These are phyloP conservation scores for Rhopilema esculentum DNA, from an alignment of 30 jellyfish, hydroid and myxozoan genomes.

Conservation along the genomic window DNA sequence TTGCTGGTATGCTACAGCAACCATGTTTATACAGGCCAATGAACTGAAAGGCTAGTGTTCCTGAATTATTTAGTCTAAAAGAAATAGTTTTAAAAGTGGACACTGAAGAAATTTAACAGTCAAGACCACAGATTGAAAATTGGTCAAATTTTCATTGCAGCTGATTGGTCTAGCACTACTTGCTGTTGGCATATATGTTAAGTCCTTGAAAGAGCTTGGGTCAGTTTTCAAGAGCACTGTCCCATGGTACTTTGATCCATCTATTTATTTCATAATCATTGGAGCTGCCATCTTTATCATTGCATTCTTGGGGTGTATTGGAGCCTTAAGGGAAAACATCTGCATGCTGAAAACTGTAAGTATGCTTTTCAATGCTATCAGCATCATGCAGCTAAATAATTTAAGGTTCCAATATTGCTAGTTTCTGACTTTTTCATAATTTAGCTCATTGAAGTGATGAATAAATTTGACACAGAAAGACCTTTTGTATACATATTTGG, in stretches of 20 bases:
- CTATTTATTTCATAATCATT: slow-evolving; percentile 72
- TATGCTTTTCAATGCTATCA: background rate
- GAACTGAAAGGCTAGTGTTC: slow-evolving; percentile 1
- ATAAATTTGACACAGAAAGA: no score
- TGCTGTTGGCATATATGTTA: slow-evolving; percentile 89
- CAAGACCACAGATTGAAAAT: no score
- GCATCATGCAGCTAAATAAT: background rate
- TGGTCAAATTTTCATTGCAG: slow-evolving; percentile 11
- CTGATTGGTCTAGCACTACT: slow-evolving; percentile 80
- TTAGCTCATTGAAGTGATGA: background rate
- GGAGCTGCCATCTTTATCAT: slow-evolving; percentile 79
- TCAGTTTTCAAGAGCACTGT: slow-evolving; percentile 70
- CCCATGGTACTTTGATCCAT: slow-evolving; percentile 97
- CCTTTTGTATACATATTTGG: background rate
- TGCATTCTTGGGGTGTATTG: slow-evolving; percentile 95
- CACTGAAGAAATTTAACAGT: background rate
- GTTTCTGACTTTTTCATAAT: background rate
- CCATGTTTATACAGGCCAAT: background rate
- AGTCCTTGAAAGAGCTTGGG: slow-evolving; percentile 72
- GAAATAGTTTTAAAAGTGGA: background rate
- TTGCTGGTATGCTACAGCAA: background rate
- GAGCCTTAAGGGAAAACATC: slow-evolving; percentile 87
- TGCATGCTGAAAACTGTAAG: slow-evolving; percentile 82
- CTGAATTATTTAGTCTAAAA: background rate
- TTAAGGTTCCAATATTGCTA: background rate